Conservation (phyloP, 2,888 invertebrate genomes). For the Trileptium ribeirensis region DNA sequence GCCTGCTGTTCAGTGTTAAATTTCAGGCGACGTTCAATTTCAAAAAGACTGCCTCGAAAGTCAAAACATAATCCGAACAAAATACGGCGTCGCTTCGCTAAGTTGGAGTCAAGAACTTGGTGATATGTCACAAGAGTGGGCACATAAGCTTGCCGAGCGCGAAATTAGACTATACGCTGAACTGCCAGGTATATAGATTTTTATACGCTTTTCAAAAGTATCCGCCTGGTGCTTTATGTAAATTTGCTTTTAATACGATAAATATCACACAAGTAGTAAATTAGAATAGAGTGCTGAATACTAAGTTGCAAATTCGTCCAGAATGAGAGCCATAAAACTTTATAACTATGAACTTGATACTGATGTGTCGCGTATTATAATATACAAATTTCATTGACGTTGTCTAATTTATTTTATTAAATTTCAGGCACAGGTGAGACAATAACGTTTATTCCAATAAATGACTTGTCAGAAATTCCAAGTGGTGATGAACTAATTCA, state of each 20-base stretch:
- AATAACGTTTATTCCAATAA: constrained; percentile 45
- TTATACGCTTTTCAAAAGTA: too few relatives aligned
- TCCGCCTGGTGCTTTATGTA: too few relatives aligned
- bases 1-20: neutral
- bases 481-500: neutral
- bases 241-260: too few relatives aligned
- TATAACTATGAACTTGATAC: too few relatives aligned
- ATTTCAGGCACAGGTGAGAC: constrained; percentile 46
- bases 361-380: too few relatives aligned
- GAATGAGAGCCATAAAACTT: too few relatives aligned
- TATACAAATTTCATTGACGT: too few relatives aligned
- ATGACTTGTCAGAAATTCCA: neutral
- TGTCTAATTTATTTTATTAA: neutral
- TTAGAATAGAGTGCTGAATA: too few relatives aligned
- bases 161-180: constrained; percentile 36
- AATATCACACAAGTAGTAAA: too few relatives aligned
- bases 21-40: constrained; percentile 35
- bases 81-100: constrained; percentile 49
- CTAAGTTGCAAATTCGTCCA: too few relatives aligned
- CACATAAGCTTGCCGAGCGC: constrained; percentile 52
- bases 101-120: constrained; percentile 49
- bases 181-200: constrained; percentile 35
- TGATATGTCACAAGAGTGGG: constrained; percentile 54
- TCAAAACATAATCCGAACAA: constrained; percentile 47
- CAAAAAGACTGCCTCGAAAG: constrained; percentile 44